Evolutionary conservation across 2,113 vertebrate genomes (phyloP).

Genomic region (Leptodactylus fuscus): DNA sequence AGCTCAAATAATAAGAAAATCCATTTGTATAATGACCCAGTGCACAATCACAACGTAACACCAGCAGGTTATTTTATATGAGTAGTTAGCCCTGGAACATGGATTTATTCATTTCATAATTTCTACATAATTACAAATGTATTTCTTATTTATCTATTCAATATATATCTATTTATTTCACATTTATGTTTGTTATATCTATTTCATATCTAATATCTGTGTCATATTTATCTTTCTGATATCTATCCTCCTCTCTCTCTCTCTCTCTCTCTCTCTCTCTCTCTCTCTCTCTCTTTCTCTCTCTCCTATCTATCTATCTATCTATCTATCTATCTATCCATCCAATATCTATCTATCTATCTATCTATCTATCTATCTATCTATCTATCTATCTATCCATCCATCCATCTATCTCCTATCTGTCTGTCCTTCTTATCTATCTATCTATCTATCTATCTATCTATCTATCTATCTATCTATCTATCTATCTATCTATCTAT

Average conservation of each 20-base stretch:
- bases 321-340: constrained; percentile 13
- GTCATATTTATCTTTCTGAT: background rate
- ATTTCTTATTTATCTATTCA: background rate
- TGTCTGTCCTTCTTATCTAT: background rate
- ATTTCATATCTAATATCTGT: background rate
- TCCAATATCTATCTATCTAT: background rate
- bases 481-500: no score
- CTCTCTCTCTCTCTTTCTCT: background rate
- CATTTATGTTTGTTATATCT: background rate
- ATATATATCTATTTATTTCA: background rate
- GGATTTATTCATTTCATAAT: background rate
- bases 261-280: background rate
- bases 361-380: constrained; percentile 3
- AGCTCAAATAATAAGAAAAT: no score
- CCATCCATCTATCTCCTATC: background rate
- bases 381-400: constrained; percentile 28
- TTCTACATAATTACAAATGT: background rate
- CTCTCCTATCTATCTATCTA: background rate
- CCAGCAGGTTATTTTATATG: no score
- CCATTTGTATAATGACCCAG: no score
- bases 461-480: no score
- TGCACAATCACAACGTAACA: no score
- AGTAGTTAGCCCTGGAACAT: no score
- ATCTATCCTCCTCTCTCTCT: background rate
- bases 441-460: no score